Evolutionary conservation across 2,888 invertebrate genomes (phyloP), one percentile per base, ranked within the genome.

Genomic region (Aproaerema taeniolella): DNA sequence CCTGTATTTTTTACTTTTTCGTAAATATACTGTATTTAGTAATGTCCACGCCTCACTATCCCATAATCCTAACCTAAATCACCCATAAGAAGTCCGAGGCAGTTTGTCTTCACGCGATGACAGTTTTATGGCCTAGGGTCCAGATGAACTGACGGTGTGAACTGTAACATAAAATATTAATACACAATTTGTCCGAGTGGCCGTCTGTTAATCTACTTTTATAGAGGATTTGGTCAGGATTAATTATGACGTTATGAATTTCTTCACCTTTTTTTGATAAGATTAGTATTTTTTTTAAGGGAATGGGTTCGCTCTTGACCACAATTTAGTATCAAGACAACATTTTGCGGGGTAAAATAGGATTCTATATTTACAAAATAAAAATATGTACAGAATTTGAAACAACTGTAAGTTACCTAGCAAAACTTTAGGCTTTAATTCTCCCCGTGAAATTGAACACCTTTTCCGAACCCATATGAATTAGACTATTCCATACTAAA

Each of bases 121-220:
- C 83, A 85, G 85, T 61, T 85, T 85, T 83, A 85, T 73, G 61
- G 74, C 62, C 32, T 29, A 47, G 55, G 50, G 58, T 50, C 52
- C 58, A 55, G 52, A 46, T 49, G 53, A 49, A 49, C 57, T 67
- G 80, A 49, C 57, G 67, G 80, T 76, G 81, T 68, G 80, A 77
- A 78, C 65, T 52, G 57, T 48, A 61, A 74, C 80, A 82, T 85
- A 76, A 83, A 85, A 85, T 85, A 85, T 85, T 85, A 85, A 85
- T 85, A 85, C 83, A 83, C 85, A 81, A 85, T 85, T 82, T 85
- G 85, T 81, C 77, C 81, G 67, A 83, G 83, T 81, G 78, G 77
- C 69, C 68, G 68, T 63, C 66, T 67, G 68, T 71, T 82, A 79
- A 83, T 85, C 83, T 73, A 72, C 71, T 83, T 82, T 82, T 82